phyloP scores from a whole-genome alignment of 2,797 vertebrate genomes.

The Pitangus sulphuratus region DNA sequence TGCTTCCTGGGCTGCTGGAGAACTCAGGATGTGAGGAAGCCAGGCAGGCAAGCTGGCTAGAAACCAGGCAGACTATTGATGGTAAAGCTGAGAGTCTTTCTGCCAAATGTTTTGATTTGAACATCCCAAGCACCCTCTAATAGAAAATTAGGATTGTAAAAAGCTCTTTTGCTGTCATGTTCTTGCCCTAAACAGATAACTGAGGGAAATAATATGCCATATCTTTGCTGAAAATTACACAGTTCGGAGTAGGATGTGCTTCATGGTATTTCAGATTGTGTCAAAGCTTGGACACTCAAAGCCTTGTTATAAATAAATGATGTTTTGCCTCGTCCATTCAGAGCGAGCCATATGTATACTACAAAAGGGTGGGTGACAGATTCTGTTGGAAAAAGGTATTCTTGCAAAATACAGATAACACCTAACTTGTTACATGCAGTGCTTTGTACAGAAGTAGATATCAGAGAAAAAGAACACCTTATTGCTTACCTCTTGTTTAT shows the following conservation, averaged over 20 bases:
- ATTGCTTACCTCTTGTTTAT: background rate
- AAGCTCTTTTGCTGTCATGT: background rate
- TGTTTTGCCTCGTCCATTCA: background rate
- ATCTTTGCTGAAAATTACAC: background rate
- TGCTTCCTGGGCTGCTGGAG: background rate
- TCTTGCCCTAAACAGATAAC: conserved; percentile 4
- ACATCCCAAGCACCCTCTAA: background rate
- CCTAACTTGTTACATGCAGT: background rate
- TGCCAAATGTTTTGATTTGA: conserved; percentile 37
- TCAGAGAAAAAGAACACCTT: background rate
- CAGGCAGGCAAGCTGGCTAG: conserved; percentile 4
- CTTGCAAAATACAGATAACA: background rate
- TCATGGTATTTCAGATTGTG: background rate
- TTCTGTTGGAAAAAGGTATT: background rate
- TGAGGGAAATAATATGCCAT: background rate
- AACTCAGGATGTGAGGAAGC: background rate
- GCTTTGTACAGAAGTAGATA: background rate
- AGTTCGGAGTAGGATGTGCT: background rate
- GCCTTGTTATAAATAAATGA: background rate
- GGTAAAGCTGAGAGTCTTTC: background rate
- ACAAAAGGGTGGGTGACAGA: background rate
- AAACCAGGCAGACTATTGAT: conserved; percentile 21
- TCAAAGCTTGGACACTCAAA: background rate
- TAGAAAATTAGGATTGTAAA: background rate
- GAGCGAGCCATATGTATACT: background rate